Conservation (phyloP, 2,888 invertebrate species). For the Drosophila pseudotakahashii region DNA sequence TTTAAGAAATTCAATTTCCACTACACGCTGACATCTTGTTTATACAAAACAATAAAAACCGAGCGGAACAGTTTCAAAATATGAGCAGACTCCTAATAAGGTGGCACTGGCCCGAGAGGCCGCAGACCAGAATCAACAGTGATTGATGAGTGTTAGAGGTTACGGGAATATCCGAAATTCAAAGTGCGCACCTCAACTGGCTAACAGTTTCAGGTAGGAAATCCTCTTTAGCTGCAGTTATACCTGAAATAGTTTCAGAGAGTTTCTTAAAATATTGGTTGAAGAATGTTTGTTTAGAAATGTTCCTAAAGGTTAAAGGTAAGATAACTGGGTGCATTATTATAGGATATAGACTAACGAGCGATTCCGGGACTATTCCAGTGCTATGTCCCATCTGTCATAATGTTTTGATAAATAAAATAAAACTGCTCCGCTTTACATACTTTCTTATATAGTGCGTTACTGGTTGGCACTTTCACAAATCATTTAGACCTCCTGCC, state of each 20-base stretch:
- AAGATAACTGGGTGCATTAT: no score
- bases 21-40: constrained; percentile 26
- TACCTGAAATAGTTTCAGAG: not conserved
- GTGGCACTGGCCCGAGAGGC: not conserved
- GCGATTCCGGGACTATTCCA: no score
- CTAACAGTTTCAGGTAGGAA: constrained; percentile 14
- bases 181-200: constrained; percentile 14
- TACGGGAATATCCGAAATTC: constrained; percentile 26
- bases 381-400: no score
- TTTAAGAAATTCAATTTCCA: constrained; percentile 47
- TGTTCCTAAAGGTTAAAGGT: no score
- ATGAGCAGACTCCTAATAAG: constrained; percentile 49
- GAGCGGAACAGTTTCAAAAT: constrained; percentile 33
- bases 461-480: constrained; percentile 62
- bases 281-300: no score
- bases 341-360: no score
- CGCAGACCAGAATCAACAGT: constrained; percentile 7
- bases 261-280: not conserved
- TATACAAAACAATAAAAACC: constrained; percentile 21
- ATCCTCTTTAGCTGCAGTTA: not conserved
- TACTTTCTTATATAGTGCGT: constrained; percentile 37
- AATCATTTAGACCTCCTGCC: constrained; percentile 51
- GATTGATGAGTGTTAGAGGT: constrained; percentile 32
- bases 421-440: not conserved
- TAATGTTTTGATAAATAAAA: not conserved